Evolutionary conservation across 2,797 vertebrate genomes (phyloP).

Genomic region (Molothrus aeneus): DNA sequence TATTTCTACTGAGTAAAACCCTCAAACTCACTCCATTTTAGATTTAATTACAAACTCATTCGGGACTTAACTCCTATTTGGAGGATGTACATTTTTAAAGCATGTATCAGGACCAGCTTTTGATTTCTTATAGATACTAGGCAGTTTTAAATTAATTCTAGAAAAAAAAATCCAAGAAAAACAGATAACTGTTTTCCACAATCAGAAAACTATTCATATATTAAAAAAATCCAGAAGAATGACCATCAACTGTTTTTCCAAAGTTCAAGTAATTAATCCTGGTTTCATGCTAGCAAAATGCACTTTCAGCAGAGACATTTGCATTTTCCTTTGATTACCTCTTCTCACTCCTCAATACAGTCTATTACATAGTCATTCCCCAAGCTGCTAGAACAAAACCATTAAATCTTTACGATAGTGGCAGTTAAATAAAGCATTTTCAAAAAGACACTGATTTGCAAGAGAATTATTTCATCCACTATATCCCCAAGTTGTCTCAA

Average conservation of each 20-base stretch:
- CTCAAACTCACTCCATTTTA: not conserved
- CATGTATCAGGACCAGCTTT: not conserved
- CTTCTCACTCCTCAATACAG: not conserved
- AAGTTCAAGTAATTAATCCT: not conserved
- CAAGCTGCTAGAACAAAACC: not conserved
- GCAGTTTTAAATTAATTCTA: not conserved
- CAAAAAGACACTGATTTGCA: not conserved
- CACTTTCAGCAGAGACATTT: not conserved
- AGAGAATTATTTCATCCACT: not conserved
- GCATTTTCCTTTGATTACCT: not conserved
- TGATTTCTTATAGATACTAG: not conserved
- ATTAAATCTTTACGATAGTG: not conserved
- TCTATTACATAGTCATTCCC: not conserved
- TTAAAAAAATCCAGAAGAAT: not conserved
- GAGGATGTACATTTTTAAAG: not conserved
- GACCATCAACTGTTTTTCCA: not conserved
- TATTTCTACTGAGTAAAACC: not conserved
- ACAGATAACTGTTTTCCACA: not conserved
- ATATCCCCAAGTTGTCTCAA: not conserved
- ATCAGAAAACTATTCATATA: not conserved
- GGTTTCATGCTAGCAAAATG: not conserved
- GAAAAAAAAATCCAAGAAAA: not conserved
- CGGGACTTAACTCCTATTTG: not conserved
- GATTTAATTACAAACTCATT: not conserved
- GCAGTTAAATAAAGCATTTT: not conserved